A percentile compares a stretch with the other conserved stretches of the same genome.
phyloP scores from a whole-genome alignment of 2,113 vertebrate species.

The Trochalopteron elliotii region DNA sequence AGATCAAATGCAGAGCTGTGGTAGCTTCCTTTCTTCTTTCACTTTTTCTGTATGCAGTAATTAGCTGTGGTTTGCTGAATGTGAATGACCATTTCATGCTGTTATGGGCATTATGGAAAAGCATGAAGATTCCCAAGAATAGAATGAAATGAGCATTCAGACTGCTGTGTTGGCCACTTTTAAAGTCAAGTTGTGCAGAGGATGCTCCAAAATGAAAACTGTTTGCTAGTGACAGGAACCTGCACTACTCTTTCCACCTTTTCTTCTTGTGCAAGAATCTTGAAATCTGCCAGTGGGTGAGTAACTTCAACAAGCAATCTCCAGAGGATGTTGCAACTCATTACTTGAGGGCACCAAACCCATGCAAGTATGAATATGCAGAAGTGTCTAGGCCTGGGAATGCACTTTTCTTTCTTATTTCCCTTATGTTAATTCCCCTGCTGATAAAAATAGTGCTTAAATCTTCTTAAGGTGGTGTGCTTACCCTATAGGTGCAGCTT shows the following conservation, averaged over 20 bases:
- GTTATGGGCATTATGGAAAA: neutral
- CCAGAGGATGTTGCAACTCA: slow-evolving; percentile 8
- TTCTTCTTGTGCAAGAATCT: neutral
- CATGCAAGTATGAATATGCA: neutral
- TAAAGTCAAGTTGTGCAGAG: neutral
- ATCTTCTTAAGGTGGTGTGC: slow-evolving; percentile 4
- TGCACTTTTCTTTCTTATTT: neutral
- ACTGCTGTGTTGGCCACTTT: neutral
- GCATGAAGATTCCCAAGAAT: neutral
- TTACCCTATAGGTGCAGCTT: neutral
- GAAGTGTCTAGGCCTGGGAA: neutral
- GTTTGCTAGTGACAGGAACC: neutral
- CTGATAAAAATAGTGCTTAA: slow-evolving; percentile 2
- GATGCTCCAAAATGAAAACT: neutral
- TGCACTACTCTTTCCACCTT: neutral
- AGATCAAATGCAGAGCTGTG: neutral
- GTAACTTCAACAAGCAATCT: neutral
- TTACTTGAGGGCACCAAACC: neutral
- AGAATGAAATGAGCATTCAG: neutral
- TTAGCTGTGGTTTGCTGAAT: neutral
- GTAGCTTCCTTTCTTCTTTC: neutral
- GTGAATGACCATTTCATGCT: accelerated
- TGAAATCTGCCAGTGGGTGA: neutral
- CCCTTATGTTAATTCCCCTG: slow-evolving; percentile 10
- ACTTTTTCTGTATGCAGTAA: neutral